phyloP scores from a whole-genome alignment of 1,140 invertebrate genomes.

The Chrysomallon squamiferum region DNA sequence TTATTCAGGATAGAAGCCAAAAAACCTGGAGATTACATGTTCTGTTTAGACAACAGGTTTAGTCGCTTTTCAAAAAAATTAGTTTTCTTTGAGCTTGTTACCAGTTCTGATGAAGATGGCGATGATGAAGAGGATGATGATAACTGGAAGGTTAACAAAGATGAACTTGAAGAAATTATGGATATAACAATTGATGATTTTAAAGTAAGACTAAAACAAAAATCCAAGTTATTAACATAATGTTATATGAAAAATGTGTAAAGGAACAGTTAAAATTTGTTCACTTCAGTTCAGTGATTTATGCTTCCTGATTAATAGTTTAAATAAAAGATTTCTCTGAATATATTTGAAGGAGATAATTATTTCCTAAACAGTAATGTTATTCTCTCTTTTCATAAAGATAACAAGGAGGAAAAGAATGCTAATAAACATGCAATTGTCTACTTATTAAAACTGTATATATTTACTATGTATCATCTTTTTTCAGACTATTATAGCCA shows the following conservation, averaged over 20 bases:
- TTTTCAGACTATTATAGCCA: conserved; percentile 68
- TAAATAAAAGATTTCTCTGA: too few relatives aligned
- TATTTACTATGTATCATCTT: conserved; percentile 17
- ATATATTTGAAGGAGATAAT: too few relatives aligned
- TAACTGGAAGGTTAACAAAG: conserved; percentile 68
- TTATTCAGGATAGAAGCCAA: conserved; percentile 53
- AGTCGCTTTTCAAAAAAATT: conserved; percentile 80
- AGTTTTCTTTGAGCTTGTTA: conserved; percentile 80
- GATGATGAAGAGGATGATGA: conserved; percentile 70
- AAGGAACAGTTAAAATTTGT: too few relatives aligned
- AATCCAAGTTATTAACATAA: too few relatives aligned
- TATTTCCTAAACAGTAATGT: too few relatives aligned
- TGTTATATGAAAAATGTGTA: too few relatives aligned
- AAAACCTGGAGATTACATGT: conserved; percentile 75
- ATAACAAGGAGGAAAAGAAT: too few relatives aligned
- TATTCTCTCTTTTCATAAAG: too few relatives aligned
- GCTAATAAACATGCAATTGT: not conserved
- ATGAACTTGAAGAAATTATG: conserved; percentile 67
- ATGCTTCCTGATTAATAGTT: too few relatives aligned
- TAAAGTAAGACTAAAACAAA: conserved; percentile 62
- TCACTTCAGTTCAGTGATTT: too few relatives aligned
- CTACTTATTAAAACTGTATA: not conserved
- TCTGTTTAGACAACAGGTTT: conserved; percentile 86
- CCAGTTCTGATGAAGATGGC: conserved; percentile 71
- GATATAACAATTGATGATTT: conserved; percentile 74